Percentiles rank a stretch among this genome's conserved stretches.
Evolutionary conservation across 2,888 invertebrate species (phyloP).

Genomic region (Itoplectis maculator): DNA sequence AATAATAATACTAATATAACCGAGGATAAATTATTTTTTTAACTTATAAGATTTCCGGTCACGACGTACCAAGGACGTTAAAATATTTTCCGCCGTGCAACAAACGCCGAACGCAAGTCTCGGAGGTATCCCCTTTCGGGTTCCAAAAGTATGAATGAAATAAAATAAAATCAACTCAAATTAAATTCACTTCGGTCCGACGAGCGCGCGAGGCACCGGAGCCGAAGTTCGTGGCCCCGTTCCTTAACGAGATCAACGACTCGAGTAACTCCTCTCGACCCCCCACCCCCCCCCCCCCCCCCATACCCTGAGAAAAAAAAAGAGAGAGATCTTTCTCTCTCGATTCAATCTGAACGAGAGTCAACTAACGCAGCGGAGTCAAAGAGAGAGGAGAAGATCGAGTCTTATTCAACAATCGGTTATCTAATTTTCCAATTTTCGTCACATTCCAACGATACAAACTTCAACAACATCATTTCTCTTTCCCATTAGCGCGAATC

Average conservation of each 20-base stretch:
- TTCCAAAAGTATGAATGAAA: background rate
- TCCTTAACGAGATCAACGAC: conserved; percentile 63
- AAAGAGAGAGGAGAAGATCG: conserved; percentile 4
- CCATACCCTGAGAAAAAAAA: no score
- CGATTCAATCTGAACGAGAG: conserved; percentile 32
- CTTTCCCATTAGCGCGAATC: no score
- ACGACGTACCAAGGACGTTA: no score
- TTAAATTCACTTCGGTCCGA: conserved; percentile 19
- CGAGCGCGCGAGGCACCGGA: conserved; percentile 7
- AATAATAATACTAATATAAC: background rate
- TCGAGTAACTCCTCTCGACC: conserved; percentile 41
- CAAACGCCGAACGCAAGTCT: no score
- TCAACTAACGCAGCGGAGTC: conserved; percentile 24
- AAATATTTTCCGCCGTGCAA: no score
- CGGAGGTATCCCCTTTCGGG: background rate
- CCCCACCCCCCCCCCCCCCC: background rate
- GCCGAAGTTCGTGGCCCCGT: conserved; percentile 66
- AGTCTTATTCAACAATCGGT: conserved; percentile 2
- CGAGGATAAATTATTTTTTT: no score
- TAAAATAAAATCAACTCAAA: conserved; percentile 1
- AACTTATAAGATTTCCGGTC: no score
- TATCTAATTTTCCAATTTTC: no score
- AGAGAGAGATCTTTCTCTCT: conserved; percentile 6
- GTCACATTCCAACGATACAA: no score
- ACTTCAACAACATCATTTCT: no score